These are phyloP conservation scores for Muscidifurax raptorellus DNA, from an alignment of 1,140 invertebrate species.

Conservation along the genomic window DNA sequence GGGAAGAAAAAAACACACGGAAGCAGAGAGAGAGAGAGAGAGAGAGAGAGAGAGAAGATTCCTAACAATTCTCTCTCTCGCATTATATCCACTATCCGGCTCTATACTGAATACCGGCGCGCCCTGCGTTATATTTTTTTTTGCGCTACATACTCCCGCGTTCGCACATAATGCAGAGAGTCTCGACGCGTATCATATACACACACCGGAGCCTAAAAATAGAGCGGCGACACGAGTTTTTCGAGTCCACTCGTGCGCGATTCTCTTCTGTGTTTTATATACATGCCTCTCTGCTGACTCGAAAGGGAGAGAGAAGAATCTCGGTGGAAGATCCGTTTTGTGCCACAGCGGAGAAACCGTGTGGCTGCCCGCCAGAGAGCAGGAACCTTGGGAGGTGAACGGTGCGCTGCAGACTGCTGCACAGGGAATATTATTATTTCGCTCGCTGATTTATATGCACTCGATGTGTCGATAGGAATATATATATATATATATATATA, in stretches of 20 bases:
- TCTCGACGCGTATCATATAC: neutral
- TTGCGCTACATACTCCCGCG: neutral
- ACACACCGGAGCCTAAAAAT: conserved; percentile 16
- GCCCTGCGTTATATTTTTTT: neutral
- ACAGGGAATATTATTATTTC: neutral
- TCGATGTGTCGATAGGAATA: neutral
- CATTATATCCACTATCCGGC: neutral
- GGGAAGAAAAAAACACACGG: neutral
- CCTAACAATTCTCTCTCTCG: neutral
- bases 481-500: no score
- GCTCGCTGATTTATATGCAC: neutral
- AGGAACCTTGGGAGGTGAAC: neutral
- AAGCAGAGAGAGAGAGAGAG: neutral
- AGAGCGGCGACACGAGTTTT: neutral
- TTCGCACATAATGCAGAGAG: neutral
- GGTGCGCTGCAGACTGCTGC: neutral
- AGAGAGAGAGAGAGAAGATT: neutral
- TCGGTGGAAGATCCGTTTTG: neutral
- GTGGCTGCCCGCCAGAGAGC: neutral
- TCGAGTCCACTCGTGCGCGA: neutral
- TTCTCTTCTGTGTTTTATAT: neutral
- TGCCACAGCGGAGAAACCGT: neutral
- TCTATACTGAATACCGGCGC: neutral
- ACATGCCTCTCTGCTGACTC: neutral
- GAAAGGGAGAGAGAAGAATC: neutral